A percentile compares a stretch with the other conserved stretches of the same genome.
These are phyloP conservation scores for Gavialis gangeticus DNA, from an alignment of 2,113 vertebrate genomes.

Conservation along the genomic window DNA sequence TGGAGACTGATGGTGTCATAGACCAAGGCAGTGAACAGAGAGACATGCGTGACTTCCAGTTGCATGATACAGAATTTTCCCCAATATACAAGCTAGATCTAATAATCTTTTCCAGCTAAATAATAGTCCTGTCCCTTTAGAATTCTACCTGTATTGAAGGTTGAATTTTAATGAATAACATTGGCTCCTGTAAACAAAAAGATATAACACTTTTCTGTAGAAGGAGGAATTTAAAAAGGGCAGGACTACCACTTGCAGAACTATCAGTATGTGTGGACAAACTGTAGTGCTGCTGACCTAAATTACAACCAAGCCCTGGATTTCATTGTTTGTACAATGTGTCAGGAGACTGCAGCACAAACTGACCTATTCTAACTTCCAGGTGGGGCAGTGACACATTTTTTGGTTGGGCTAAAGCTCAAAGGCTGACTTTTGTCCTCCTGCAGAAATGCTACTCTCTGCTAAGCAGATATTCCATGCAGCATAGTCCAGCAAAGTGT, in stretches of 20 bases:
- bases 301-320: background rate
- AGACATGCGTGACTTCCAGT: background rate
- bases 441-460: background rate
- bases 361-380: background rate
- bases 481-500: background rate
- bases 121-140: background rate
- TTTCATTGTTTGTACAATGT: background rate
- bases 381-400: background rate
- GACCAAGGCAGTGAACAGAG: background rate
- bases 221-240: background rate
- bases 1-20: background rate
- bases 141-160: background rate
- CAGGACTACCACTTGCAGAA: background rate
- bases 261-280: background rate
- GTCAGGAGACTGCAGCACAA: background rate
- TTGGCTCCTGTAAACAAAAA: background rate
- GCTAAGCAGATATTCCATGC: background rate
- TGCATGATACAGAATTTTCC: background rate
- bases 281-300: background rate
- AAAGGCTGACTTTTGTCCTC: background rate
- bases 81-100: background rate
- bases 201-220: background rate
- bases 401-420: background rate
- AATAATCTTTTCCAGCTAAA: background rate
- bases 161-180: background rate